Base-by-base conservation (phyloP, 2,113 vertebrate species). In the Pogona vitticeps region DNA sequence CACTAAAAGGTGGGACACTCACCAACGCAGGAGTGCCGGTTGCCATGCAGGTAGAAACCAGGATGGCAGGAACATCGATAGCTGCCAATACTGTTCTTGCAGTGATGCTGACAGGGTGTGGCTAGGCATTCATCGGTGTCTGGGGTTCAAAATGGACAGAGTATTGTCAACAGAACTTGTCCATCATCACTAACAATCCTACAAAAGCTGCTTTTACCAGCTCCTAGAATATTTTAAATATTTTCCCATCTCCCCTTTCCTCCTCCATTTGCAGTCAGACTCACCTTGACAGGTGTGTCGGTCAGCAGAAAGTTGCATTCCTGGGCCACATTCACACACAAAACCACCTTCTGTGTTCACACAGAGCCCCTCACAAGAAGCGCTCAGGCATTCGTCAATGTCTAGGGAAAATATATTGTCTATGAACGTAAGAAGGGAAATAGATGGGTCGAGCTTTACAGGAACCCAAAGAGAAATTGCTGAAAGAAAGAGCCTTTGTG, bases 301-400 rank as follows among this genome's bases (percentile, higher is more conserved):
- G 75, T 97, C 95, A 0, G 97, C 88, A 0, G 97, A 91, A 18
- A 97, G 96, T 89, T 94, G 96, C 94, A 95, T 91, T 56, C 97
- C 97, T 0, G 92, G 94, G 68, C 97, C 95, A 0, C 96, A 97
- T 90, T 97, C 94, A 3, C 96, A 97, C 87, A 96, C 93, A 2
- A 96, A 97, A 23, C 96, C 97, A 0, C 97, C 96, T 91, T 97
- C 96, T 0, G 95, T 97, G 94, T 97, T 97, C 87, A 97, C 90
- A 0, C 97, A 97, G 23, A 70, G 93, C 46, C 96, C 96, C 81
- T 96, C 94, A 0, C 97, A 97, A 21, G 96, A 95, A 0, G 95
- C 88, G 0, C 94, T 95, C 58, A 90, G 86, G 83, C 97, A 97
- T 86, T 97, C 97, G 0, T 97, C 81, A 0, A 97, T 96, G 87